Conservation (phyloP, 2,888 invertebrate genomes). For the Drosophila quinaria region DNA sequence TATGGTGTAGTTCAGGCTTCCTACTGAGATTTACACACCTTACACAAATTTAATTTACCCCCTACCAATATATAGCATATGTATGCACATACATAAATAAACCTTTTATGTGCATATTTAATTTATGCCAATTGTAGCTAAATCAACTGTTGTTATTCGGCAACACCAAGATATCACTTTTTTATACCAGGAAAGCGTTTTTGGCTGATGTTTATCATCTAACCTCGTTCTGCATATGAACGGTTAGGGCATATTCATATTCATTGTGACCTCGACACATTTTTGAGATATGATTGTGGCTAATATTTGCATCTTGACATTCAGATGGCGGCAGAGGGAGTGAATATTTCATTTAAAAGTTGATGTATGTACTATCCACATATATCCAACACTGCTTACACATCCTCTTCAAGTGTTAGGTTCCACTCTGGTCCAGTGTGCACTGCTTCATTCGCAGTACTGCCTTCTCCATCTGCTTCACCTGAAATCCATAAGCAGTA, state of each 20-base stretch:
- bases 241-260: neutral
- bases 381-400: neutral
- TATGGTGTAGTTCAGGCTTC: too few relatives aligned
- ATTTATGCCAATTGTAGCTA: neutral
- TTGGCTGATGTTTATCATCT: neutral
- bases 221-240: neutral
- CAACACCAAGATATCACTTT: neutral
- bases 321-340: neutral
- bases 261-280: slow-evolving; percentile 5
- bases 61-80: too few relatives aligned
- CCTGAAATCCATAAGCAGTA: too few relatives aligned
- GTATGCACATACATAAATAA: too few relatives aligned
- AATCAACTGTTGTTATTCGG: neutral
- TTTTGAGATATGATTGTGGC: neutral
- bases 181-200: neutral
- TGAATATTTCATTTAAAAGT: neutral
- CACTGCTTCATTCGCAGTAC: neutral
- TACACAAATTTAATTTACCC: neutral
- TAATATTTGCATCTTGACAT: neutral
- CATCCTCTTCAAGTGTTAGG: neutral
- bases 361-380: neutral
- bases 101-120: neutral
- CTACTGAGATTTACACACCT: too few relatives aligned
- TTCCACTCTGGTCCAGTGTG: neutral
- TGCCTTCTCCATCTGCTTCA: neutral